phyloP scores from a whole-genome alignment of 2,888 invertebrate genomes.

The Pheosia gnoma region DNA sequence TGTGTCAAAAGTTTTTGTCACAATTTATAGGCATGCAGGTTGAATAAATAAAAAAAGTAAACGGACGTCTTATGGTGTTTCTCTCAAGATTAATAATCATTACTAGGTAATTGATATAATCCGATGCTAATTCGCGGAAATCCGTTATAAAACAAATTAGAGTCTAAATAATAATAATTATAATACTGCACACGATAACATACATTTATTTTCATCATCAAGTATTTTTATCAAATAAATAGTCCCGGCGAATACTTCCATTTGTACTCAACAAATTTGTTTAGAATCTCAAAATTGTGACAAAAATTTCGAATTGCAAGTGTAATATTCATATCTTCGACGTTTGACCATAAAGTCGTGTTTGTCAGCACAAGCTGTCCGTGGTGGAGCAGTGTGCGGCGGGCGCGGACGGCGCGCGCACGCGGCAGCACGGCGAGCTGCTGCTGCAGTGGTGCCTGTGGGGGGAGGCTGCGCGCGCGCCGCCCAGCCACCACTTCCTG shows the following conservation, averaged over 20 bases:
- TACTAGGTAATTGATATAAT: too few species aligned
- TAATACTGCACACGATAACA: too few species aligned
- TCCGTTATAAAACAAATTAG: too few species aligned
- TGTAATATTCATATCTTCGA: not conserved
- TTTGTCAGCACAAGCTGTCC: conserved; percentile 86
- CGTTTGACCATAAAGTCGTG: not conserved
- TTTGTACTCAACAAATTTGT: too few species aligned
- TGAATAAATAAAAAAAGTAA: too few species aligned
- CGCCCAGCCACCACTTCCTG: conserved; percentile 85
- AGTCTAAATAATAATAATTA: too few species aligned
- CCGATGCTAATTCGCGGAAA: too few species aligned
- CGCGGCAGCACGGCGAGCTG: conserved; percentile 83
- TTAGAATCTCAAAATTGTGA: not conserved
- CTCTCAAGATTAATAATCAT: too few species aligned
- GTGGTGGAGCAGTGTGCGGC: conserved; percentile 85
- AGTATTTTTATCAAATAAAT: too few species aligned
- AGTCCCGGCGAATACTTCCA: too few species aligned
- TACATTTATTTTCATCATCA: too few species aligned
- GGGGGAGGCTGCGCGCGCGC: conserved; percentile 82
- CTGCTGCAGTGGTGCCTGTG: conserved; percentile 89
- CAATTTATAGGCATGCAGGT: conserved; percentile 13
- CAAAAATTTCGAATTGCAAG: not conserved
- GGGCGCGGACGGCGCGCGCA: conserved; percentile 60
- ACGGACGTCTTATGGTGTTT: too few species aligned
- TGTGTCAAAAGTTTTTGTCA: conserved; percentile 8